Base-by-base conservation (phyloP, 2,888 invertebrate species). In the Biston stratarius region DNA sequence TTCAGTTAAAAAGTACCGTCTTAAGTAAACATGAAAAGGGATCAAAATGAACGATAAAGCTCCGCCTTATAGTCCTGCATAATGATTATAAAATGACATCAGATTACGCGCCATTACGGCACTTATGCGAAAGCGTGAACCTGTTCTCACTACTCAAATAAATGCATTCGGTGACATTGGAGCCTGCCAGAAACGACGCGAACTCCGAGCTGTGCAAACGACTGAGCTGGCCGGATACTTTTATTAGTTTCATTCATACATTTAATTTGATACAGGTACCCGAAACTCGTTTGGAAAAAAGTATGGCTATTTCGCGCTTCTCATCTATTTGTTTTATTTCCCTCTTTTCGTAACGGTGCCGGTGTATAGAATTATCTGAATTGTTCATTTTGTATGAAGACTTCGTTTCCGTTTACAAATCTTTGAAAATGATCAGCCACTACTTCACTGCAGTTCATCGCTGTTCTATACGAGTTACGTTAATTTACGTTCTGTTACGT, bases 41-140 rank as follows among this genome's bases (percentile, higher is more conserved):
- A 14, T 57, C 42, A 57, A 59, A 51, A 40, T 42, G 11, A 33
- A 33, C 40, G 44, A 53, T 53, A 45, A 48, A 56, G 40, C 49
- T 14, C 12, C 12, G 36, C 40, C 34, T 57, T 49, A 52, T 36
- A 12, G 47, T n/a, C 44, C 57, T 33, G 6, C 44, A 45, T 40
- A 57, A 44, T 48, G 45, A 56, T 42, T 40, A 56, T 57, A 7
- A 60, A 44, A 68, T 66, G 66, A 67, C 66, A 67, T 67, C 73
- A 63, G 58, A 64, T 66, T 66, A 56, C 62, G 58, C 56, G 76
- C 75, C 79, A 78, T 82, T 80, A 82, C 77, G 64, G 71, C 64
- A 70, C 61, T 81, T 80, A 78, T 71, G 78, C 81, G 72, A 75
- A 73, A 77, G 70, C 52, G 68, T 55, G 69, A 77, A 82, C 82